Evolutionary conservation across 2,113 vertebrate genomes (phyloP), one percentile per base, ranked within the genome.

Genomic region (Glareola pratincola): DNA sequence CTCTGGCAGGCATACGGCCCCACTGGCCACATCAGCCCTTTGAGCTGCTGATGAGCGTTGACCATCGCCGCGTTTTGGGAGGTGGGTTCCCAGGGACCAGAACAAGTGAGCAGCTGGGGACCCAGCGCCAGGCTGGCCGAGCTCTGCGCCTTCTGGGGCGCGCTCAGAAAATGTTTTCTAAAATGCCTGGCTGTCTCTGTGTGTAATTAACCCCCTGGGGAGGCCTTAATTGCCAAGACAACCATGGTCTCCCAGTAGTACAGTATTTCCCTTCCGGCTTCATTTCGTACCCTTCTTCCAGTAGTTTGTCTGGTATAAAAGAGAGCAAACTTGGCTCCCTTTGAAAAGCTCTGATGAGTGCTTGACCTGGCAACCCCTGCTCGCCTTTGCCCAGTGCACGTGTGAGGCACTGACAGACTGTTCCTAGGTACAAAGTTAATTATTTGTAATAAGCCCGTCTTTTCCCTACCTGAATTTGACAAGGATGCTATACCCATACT

Each of bases 201-300:
- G 64, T 53, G 64, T 97, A 97, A 97, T 98, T 97, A 97, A 94
- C 95, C 89, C 96, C 96, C 93, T 91, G 68, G 94, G 94, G 74
- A 96, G 83, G 21, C 47, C 75, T 94, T 96, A 95, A 97, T 97
- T 97, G 90, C 69, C 4, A 8, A 74, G 94, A 85, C 92, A 96
- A 95, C 92, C 36, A 0, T 48, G 32, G 76, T 91, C 54, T 96
- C 86, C 94, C 95, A 41, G n/a, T 92, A 72, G 73, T 53, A n/a
- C 85, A 37, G 68, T 71, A 76, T 83, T 96, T 97, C 83, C 85
- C 88, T 96, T 97, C 85, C 19, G 8, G 81, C 82, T 97, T 86
- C 86, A 43, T 95, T 97, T 96, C 69, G 29, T 94, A 51, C 41
- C 77, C 76, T 91, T 76, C 64, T 41, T 91, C 90, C 92, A 79